These are phyloP conservation scores for Aulostomus chinensis DNA, from an alignment of 2,797 vertebrate genomes.

Conservation along the genomic window DNA sequence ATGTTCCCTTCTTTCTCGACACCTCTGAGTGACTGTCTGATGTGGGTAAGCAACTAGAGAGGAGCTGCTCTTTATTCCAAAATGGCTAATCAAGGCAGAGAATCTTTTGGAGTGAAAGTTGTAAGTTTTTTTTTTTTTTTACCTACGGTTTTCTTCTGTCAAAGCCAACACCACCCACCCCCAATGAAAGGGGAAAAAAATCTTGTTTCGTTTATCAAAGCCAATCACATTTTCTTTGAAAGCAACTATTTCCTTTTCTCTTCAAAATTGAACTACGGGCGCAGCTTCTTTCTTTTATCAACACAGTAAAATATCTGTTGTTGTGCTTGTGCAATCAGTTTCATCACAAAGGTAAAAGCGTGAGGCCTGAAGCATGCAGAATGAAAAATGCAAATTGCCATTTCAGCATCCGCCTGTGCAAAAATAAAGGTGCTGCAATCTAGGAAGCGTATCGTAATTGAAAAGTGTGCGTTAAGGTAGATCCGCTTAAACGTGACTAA, in stretches of 20 bases:
- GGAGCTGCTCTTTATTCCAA: slow-evolving; percentile 16
- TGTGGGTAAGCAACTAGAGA: slow-evolving; percentile 24
- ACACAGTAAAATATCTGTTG: slow-evolving; percentile 10
- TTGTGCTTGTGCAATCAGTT: neutral
- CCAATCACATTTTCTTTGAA: slow-evolving; percentile 21
- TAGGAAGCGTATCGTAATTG: slow-evolving; percentile 49
- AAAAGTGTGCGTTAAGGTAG: slow-evolving; percentile 42
- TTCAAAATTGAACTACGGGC: slow-evolving; percentile 10
- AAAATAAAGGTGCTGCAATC: slow-evolving; percentile 32
- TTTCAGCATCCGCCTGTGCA: slow-evolving; percentile 15
- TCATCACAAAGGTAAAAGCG: neutral
- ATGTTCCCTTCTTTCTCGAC: slow-evolving; percentile 7
- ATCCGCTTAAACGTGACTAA: slow-evolving; percentile 33
- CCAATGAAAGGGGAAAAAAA: neutral
- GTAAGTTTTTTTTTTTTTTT: no score
- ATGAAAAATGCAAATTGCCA: slow-evolving; percentile 35
- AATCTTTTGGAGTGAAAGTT: slow-evolving; percentile 42
- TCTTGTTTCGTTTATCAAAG: slow-evolving; percentile 43
- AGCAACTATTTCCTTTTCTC: neutral
- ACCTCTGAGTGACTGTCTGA: slow-evolving; percentile 43
- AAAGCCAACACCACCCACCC: neutral
- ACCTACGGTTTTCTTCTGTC: slow-evolving; percentile 15
- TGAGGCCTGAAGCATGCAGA: neutral
- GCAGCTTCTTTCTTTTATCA: slow-evolving; percentile 16
- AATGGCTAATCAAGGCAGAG: slow-evolving; percentile 31